Evolutionary conservation across 1,140 invertebrate genomes (phyloP).

Genomic region (Trypoxylus dichotomus): DNA sequence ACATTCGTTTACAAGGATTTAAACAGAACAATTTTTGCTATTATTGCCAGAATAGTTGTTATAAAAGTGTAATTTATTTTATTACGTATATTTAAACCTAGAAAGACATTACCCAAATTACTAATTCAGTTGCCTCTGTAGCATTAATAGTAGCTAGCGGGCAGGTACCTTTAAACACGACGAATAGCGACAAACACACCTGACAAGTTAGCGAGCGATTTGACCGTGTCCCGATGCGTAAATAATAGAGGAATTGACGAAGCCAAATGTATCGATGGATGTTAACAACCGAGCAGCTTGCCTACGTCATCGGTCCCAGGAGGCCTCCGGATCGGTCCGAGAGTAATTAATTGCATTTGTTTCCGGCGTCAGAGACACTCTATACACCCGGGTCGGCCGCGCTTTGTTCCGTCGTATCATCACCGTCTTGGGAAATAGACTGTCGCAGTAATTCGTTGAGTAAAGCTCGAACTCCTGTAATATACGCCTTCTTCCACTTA

Average conservation of each 20-base stretch:
- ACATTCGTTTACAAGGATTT: too few species aligned
- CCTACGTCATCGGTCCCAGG: background rate
- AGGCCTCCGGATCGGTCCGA: background rate
- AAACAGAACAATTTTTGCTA: too few species aligned
- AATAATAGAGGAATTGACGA: background rate
- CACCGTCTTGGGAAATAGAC: constrained; percentile 12
- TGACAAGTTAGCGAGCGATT: background rate
- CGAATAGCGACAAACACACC: too few species aligned
- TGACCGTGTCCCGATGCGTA: background rate
- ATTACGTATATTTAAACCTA: too few species aligned
- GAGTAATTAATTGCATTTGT: constrained; percentile 20
- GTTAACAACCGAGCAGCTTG: background rate
- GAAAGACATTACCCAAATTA: too few species aligned
- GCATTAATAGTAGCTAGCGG: too few species aligned
- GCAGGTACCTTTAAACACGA: too few species aligned
- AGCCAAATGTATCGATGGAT: background rate
- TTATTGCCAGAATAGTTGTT: too few species aligned
- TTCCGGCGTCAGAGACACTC: background rate
- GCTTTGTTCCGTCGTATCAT: constrained; percentile 9
- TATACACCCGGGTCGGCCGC: background rate
- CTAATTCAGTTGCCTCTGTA: too few species aligned
- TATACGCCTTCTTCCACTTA: background rate
- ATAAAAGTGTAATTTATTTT: too few species aligned
- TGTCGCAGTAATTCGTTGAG: background rate
- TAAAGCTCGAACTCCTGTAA: background rate